Conservation (phyloP, 2,797 vertebrate genomes). For the Delichon dasypus region DNA sequence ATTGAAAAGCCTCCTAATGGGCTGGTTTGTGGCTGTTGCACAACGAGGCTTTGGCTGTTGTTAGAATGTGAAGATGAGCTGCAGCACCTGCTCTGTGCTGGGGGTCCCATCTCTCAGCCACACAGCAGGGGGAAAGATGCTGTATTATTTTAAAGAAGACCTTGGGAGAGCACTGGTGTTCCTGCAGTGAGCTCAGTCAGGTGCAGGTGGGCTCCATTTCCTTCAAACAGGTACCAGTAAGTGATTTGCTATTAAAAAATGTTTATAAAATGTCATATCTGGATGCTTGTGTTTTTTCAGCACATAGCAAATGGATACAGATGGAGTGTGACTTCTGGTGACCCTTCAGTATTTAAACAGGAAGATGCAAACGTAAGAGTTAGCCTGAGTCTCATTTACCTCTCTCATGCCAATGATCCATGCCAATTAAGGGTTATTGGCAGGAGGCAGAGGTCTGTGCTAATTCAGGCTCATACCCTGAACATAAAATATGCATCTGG, state of each 20-base stretch:
- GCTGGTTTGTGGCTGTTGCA: not conserved
- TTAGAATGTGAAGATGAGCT: not conserved
- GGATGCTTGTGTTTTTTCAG: not conserved
- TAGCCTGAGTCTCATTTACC: not conserved
- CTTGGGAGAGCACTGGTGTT: not conserved
- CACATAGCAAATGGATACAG: not conserved
- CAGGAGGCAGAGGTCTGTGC: not conserved
- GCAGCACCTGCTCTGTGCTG: not conserved
- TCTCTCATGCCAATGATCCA: not conserved
- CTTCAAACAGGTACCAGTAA: not conserved
- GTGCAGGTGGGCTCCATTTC: not conserved
- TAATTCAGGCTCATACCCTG: constrained; percentile 18
- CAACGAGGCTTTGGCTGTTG: not conserved
- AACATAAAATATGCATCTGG: constrained; percentile 13
- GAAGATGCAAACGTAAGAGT: not conserved
- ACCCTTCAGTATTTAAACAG: not conserved
- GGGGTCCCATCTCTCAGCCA: not conserved
- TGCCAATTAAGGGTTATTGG: not conserved
- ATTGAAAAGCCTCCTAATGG: not conserved
- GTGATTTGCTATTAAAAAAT: not conserved
- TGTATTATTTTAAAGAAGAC: not conserved
- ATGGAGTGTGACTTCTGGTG: not conserved
- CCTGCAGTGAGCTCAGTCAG: not conserved
- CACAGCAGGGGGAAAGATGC: accelerated
- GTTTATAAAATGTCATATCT: not conserved